These are phyloP conservation scores for Bagarius yarrelli DNA, from an alignment of 2,113 vertebrate genomes.

Conservation along the genomic window DNA sequence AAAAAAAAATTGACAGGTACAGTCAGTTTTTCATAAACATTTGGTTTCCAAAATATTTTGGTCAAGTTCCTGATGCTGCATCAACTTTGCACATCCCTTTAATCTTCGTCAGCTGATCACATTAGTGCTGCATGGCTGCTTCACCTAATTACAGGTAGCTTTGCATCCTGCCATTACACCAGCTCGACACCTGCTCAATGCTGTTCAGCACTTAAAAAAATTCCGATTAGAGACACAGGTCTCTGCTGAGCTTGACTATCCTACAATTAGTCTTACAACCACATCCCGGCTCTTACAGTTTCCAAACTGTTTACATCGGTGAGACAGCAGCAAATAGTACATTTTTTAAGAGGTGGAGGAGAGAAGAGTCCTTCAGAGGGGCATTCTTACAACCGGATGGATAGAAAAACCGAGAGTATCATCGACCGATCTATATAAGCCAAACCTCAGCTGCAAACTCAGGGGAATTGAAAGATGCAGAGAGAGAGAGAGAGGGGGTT, in stretches of 20 bases:
- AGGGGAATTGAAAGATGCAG: constrained; percentile 21
- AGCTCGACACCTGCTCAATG: constrained; percentile 36
- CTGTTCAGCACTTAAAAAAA: constrained; percentile 16
- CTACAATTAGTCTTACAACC: constrained; percentile 13
- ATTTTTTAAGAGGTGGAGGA: not conserved
- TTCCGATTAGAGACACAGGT: constrained; percentile 40
- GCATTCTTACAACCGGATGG: not conserved
- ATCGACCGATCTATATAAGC: constrained; percentile 7
- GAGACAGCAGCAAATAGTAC: constrained; percentile 27
- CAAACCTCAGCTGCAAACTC: constrained; percentile 28
- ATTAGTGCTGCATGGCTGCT: constrained; percentile 28
- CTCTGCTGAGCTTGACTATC: not conserved
- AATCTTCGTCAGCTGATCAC: not conserved
- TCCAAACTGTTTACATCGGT: not conserved
- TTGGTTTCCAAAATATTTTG: not conserved
- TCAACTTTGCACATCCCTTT: not conserved
- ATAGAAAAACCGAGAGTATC: not conserved
- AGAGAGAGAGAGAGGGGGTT: not conserved
- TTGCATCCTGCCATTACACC: constrained; percentile 46
- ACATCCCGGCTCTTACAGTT: not conserved
- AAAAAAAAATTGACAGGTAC: not conserved
- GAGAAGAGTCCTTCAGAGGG: constrained; percentile 20
- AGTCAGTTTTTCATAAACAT: not conserved
- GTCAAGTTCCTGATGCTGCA: not conserved
- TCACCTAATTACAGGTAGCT: constrained; percentile 32